Conservation (phyloP, 1,140 invertebrate genomes). For the Maconellicoccus hirsutus region DNA sequence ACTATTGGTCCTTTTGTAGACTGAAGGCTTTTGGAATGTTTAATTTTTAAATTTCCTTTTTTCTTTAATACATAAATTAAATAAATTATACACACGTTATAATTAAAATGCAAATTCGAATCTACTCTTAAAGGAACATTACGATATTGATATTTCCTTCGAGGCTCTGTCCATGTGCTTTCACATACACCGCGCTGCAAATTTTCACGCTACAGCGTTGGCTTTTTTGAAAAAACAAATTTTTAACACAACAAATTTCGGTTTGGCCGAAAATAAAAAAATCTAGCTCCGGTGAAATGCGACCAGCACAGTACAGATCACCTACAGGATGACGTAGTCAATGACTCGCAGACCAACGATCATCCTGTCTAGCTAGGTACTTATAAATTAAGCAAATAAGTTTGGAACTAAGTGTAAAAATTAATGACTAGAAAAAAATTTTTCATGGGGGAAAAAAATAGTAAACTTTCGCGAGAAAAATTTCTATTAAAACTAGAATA, state of each 20-base stretch:
- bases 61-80: conserved; percentile 3
- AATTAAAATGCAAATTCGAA: conserved; percentile 9
- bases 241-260: not conserved
- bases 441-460: not conserved
- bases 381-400: conserved; percentile 18
- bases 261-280: not conserved
- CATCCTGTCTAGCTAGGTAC: not conserved
- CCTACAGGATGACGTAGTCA: not conserved
- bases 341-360: not conserved
- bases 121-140: conserved; percentile 17
- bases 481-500: conserved; percentile 20
- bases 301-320: conserved; percentile 6
- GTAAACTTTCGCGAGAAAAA: not conserved
- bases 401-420: conserved; percentile 17
- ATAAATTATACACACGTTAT: conserved; percentile 13
- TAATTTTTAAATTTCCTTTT: not conserved
- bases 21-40: conserved; percentile 22
- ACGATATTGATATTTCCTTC: conserved; percentile 18
- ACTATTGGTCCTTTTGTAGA: conserved; percentile 18
- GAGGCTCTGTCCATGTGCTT: not conserved
- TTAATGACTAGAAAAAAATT: conserved; percentile 21
- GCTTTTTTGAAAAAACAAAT: not conserved
- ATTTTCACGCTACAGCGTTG: not conserved
- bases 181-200: not conserved
- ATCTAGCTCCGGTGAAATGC: not conserved